Evolutionary conservation across 1,140 invertebrate species (phyloP), one percentile per base, ranked within the genome.

Genomic region (Scaptomyza montana): DNA sequence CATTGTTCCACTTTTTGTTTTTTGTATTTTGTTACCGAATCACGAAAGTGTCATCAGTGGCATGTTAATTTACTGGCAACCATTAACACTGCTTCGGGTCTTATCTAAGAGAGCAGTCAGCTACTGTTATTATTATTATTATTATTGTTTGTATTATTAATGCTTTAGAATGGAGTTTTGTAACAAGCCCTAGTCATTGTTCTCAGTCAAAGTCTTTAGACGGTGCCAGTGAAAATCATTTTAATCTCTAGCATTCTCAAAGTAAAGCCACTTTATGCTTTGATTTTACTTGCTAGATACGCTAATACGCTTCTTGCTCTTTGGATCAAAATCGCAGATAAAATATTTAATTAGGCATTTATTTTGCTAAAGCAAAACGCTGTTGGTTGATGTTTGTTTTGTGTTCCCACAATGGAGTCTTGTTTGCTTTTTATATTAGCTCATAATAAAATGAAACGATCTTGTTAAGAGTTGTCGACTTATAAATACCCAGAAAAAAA

Each of bases 271-370:
- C 64, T 71, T 61, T 82, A 60, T 43, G 13, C 33, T 69, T 36
- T 65, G 78, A 85, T 86, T 75, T 68, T 49, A 68, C 62, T 77
- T 47, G 62, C n/a, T 45, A 61, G 80, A 85, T 85, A 85, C 80
- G 65, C 47, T 74, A 66, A 80, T 80, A 71, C 46, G 49, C 60
- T 80, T 80, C 77, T 68, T 71, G 65, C 74, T 71, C 65, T 71
- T 61, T 59, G 64, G 69, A 85, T 85, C 41, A n/a, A 70, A 77
- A 80, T 86, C 81, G 56, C 28, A 65, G 78, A 85, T 85, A 85
- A 85, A 36, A 86, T 86, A 86, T 85, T 85, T 80, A 85, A 85
- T 85, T 85, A 86, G 81, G 53, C 62, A 64, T 86, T 86, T 80
- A 67, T 85, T 80, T 80, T 68, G 76, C 72, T 47, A 55, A 63